Evolutionary conservation across 1,140 invertebrate genomes (phyloP).

Genomic region (Tetragonula clypearis): DNA sequence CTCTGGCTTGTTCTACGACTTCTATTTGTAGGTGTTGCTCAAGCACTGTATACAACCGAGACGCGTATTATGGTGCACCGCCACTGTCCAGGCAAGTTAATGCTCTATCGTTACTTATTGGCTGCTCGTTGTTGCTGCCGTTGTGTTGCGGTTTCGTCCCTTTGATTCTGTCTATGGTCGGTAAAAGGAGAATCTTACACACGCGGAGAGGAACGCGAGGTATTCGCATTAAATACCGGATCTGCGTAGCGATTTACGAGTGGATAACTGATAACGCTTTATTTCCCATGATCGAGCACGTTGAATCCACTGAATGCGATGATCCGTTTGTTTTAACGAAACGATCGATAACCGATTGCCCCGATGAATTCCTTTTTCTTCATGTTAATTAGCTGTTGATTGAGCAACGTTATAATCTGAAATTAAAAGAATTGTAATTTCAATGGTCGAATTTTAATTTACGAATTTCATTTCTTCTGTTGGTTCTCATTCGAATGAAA

Average conservation of each 20-base stretch:
- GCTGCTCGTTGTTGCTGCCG: constrained; percentile 26
- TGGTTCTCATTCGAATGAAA: too few species aligned
- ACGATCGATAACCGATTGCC: too few species aligned
- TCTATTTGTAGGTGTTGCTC: constrained; percentile 60
- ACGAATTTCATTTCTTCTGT: too few species aligned
- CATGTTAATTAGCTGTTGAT: too few species aligned
- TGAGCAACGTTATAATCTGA: too few species aligned
- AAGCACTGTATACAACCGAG: constrained; percentile 24
- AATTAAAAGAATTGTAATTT: too few species aligned
- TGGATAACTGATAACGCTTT: constrained; percentile 1
- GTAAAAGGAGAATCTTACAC: background rate
- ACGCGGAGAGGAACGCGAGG: background rate
- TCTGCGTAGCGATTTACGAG: background rate
- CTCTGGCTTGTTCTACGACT: constrained; percentile 37
- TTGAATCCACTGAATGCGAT: background rate
- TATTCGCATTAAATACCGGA: constrained; percentile 39
- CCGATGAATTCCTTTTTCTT: too few species aligned
- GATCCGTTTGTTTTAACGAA: too few species aligned
- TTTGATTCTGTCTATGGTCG: background rate
- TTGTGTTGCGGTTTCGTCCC: constrained; percentile 23
- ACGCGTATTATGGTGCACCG: constrained; percentile 40
- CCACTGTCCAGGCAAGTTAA: constrained; percentile 31
- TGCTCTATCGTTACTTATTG: constrained; percentile 45
- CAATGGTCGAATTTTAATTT: too few species aligned
- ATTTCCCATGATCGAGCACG: background rate